Conservation (phyloP, 2,797 vertebrate genomes). For the Crenichthys baileyi region DNA sequence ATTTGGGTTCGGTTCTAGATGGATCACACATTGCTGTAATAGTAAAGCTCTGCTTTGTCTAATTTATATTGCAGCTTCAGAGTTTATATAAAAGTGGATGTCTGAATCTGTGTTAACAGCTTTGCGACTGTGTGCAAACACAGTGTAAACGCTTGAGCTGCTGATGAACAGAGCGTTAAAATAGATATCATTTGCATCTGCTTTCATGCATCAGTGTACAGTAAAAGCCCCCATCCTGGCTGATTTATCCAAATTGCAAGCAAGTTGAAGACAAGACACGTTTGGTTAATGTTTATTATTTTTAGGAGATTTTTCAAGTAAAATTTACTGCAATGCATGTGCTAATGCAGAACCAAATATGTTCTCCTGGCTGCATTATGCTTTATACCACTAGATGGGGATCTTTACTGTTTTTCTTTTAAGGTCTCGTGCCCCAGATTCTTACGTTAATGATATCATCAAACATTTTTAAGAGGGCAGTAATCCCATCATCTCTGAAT, state of each 20-base stretch:
- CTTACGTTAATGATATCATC: neutral
- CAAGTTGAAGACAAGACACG: neutral
- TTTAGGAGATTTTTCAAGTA: neutral
- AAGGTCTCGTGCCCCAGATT: neutral
- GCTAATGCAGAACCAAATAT: neutral
- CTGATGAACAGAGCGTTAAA: neutral
- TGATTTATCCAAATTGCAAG: neutral
- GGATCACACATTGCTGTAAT: neutral
- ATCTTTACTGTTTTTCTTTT: constrained; percentile 33
- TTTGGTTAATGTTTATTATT: neutral
- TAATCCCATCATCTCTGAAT: neutral
- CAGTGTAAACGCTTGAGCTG: neutral
- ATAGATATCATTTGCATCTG: neutral
- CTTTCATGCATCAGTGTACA: neutral
- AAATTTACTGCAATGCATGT: neutral
- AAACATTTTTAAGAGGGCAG: neutral
- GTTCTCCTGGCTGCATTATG: constrained; percentile 17
- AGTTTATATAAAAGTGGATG: neutral
- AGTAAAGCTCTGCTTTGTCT: neutral
- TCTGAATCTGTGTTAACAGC: constrained; percentile 1
- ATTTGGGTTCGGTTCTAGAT: constrained; percentile 1
- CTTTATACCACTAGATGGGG: constrained; percentile 66
- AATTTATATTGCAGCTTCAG: neutral
- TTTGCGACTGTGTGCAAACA: neutral
- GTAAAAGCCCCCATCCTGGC: neutral